Evolutionary conservation across 1,140 invertebrate species (phyloP).

Genomic region (Pseudomyrmex flavicornis): DNA sequence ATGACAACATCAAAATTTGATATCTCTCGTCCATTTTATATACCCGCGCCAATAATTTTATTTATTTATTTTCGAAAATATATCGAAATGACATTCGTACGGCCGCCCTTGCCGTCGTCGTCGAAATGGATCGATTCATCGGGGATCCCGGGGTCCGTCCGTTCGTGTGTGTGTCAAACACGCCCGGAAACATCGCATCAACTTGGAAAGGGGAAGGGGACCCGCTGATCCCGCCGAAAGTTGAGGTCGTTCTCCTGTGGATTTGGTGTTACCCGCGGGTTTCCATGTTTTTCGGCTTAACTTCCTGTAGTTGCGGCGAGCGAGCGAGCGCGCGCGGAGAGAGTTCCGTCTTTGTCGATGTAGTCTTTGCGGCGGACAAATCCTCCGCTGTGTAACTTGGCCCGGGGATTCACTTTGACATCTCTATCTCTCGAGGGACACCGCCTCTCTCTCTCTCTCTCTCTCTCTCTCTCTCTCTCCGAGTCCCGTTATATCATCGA

Average conservation of each 20-base stretch:
- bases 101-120: no score
- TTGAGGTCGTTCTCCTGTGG: slow-evolving; percentile 9
- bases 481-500: neutral
- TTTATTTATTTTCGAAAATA: no score
- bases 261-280: neutral
- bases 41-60: neutral
- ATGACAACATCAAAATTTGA: slow-evolving; percentile 27
- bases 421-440: slow-evolving; percentile 56
- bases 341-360: neutral
- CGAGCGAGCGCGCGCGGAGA: neutral
- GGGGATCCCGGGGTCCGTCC: neutral
- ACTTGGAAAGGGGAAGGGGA: neutral
- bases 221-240: slow-evolving; percentile 21
- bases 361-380: slow-evolving; percentile 30
- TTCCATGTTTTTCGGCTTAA: slow-evolving; percentile 40
- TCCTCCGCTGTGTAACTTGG: slow-evolving; percentile 43
- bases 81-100: no score
- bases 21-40: neutral
- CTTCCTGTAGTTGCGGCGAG: neutral
- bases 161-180: neutral
- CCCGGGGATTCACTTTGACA: slow-evolving; percentile 50
- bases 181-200: neutral
- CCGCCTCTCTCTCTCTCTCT: neutral
- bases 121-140: neutral
- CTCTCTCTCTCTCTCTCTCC: no score